A percentile compares a stretch with the other conserved stretches of the same genome.
Conservation (phyloP, 2,113 vertebrate genomes). For the Antigone vipio region DNA sequence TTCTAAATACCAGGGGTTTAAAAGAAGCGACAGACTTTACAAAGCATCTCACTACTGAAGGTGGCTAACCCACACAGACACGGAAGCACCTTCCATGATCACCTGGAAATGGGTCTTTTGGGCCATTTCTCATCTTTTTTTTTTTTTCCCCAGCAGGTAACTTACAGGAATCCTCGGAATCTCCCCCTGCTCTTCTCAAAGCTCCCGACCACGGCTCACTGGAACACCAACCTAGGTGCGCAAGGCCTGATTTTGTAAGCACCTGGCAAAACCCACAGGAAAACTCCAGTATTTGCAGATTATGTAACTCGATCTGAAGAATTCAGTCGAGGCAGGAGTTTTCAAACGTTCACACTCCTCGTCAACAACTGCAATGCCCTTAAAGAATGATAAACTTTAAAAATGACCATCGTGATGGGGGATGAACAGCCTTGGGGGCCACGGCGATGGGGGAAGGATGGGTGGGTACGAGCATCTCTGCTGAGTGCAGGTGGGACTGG, state of each 20-base stretch:
- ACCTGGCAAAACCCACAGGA: not conserved
- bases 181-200: not conserved
- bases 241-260: not conserved
- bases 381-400: not conserved
- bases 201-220: not conserved
- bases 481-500: not conserved
- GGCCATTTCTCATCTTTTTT: not conserved
- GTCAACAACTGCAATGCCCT: not conserved
- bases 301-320: not conserved
- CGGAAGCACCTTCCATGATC: not conserved
- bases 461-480: not conserved
- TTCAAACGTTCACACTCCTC: not conserved
- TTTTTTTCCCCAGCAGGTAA: not conserved
- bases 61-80: not conserved
- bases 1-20: not conserved
- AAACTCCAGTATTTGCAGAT: not conserved
- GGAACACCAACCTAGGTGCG: fast-evolving
- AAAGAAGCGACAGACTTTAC: not conserved
- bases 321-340: not conserved
- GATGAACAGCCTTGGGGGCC: not conserved
- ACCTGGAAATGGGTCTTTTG: not conserved
- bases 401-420: fast-evolving
- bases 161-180: not conserved
- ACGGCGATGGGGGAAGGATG: fast-evolving
- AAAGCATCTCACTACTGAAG: not conserved